Base-by-base conservation (phyloP, 1,140 invertebrate genomes). In the Panulirus ornatus region DNA sequence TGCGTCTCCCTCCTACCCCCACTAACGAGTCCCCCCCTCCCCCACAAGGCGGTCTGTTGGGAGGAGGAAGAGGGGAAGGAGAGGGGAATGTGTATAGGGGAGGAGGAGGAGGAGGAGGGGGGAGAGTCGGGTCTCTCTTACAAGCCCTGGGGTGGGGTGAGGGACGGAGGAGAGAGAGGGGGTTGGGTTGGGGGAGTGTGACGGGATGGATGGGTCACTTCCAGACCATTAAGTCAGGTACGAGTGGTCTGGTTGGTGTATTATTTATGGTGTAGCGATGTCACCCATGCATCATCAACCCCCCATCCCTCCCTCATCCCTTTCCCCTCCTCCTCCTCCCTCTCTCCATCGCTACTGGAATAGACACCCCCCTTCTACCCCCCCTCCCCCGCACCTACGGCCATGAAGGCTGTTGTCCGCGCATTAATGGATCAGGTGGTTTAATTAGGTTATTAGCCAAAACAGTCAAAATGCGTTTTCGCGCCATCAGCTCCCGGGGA, bases 391-490 rank as follows among this genome's bases (percentile, higher is more conserved):
- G 38, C 75, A 3, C 14, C 30, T 58, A 38, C 19, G 16, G 9
- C 14, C n/a, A 8, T 16, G 81, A 14, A 42, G 73, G 16, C 16
- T 40, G 19, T 22, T 1, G 40, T 19, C 8, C 75, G 5, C 6
- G 58, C 14, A 42, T 66, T 40, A 84, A 84, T 2, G 66, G 76
- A 47, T 79, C 44, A 11, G 22, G 19, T n/a, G 40, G 42, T 30
- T 34, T 79, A 79, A 79, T 79, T 44, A 79, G 76, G 76, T 27
- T 47, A 79, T 79, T 51, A 34, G 42, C 19, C 42, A 51, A 79
- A 79, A 79, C 76, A 79, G 76, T 79, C 40, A 79, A 44, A 79
- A 51, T 79, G 58, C 58, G 58, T 66, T 66, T 66, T 66, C 58
- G n/a, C 58, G 58, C 58, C 58, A 66, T 66, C 58, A 66, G 16